Evolutionary conservation across 1,140 invertebrate species (phyloP), one percentile per base, ranked within the genome.

Genomic region (Drosophila gunungcola): DNA sequence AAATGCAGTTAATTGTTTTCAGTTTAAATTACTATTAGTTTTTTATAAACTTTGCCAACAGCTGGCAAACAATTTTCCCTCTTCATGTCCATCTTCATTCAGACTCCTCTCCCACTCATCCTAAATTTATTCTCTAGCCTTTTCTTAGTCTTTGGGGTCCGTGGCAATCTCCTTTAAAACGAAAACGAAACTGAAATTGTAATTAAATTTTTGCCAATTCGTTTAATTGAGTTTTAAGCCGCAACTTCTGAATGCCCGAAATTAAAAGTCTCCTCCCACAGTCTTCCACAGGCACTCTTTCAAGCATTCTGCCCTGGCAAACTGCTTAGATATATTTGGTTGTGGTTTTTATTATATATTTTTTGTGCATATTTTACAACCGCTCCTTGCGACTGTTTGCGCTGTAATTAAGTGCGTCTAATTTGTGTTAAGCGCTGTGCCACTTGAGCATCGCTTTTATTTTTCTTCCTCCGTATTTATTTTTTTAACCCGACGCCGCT

Each of bases 331-430:
- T 69, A 80, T 68, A 62, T 61, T 52, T 3, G 34, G 25, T n/a
- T 68, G 41, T 41, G 67, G 43, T 36, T 48, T 27, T 29, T 49
- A 29, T 70, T 27, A 68, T 69, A 68, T 69, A 46, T 70, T 70
- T 70, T 70, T 48, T 84, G 52, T 69, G 57, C 58, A 63, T 62
- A 81, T 86, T 81, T 81, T 76, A 79, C 67, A 57, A 58, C 54
- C 74, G 67, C 60, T 79, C 58, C 63, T 53, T 61, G 58, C 45
- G 67, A 83, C 79, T 88, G 84, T 88, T 88, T 88, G 84, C 80
- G 56, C 77, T 84, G 84, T 88, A 88, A 88, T 88, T 89, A 88
- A 89, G 84, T 89, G 84, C 84, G 84, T 88, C 84, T 88, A 88
- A 88, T 88, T 88, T 89, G 84, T 84, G 84, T 89, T 80, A 88